Percentiles rank a stretch among this genome's conserved stretches.
Evolutionary conservation across 2,888 invertebrate genomes (phyloP).

Genomic region (Melipona beecheii): DNA sequence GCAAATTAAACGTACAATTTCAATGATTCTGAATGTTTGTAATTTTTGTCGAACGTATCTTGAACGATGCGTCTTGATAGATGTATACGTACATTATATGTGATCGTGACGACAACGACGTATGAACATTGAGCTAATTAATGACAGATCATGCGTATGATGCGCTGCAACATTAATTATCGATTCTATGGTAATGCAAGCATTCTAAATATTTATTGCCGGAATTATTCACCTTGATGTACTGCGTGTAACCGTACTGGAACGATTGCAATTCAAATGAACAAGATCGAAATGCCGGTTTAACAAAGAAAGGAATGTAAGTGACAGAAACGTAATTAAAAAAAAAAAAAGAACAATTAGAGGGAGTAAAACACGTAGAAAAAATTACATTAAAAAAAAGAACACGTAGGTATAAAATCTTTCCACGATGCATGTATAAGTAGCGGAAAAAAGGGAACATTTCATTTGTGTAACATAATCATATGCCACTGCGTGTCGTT

Average conservation of each 20-base stretch:
- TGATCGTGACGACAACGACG: constrained; percentile 10
- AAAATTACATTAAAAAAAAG: not conserved
- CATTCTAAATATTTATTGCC: constrained; percentile 38
- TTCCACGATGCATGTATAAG: not conserved
- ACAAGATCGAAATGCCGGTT: not conserved
- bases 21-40: not conserved
- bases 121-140: constrained; percentile 52
- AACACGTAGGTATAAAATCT: not conserved
- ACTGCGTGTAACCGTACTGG: constrained; percentile 17
- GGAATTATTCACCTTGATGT: constrained; percentile 15
- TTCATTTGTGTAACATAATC: not conserved
- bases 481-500: not conserved
- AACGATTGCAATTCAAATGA: constrained; percentile 18
- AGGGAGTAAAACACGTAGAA: not conserved
- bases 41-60: not conserved
- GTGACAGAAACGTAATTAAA: constrained; percentile 13
- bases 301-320: not conserved
- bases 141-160: constrained; percentile 64
- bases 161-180: constrained; percentile 47
- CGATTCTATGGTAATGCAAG: constrained; percentile 38
- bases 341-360: no score
- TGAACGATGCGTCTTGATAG: not conserved
- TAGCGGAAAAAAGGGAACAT: not conserved
- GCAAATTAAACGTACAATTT: not conserved
- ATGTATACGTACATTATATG: not conserved